These are phyloP conservation scores for Dolomedes plantarius DNA, from an alignment of 2,888 invertebrate species.

Conservation along the genomic window DNA sequence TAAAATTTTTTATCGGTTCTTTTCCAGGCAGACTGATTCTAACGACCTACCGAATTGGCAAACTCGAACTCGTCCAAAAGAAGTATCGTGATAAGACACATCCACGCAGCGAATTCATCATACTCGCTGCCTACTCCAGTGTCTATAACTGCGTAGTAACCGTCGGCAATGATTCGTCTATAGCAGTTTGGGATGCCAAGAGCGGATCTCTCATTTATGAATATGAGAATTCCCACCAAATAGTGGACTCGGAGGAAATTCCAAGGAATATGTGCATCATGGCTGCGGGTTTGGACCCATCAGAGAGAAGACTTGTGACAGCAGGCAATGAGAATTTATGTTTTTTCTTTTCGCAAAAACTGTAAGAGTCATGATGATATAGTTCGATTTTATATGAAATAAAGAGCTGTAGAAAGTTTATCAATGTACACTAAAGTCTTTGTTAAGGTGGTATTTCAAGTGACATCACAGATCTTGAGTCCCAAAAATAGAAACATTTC, in stretches of 20 bases:
- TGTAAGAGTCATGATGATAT: too few species aligned
- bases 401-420: too few species aligned
- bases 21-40: constrained; percentile 35
- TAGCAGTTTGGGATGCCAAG: constrained; percentile 29
- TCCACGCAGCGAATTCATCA: constrained; percentile 26
- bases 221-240: constrained; percentile 24
- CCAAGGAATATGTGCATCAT: neutral
- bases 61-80: neutral
- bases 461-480: too few species aligned
- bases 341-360: too few species aligned
- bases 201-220: constrained; percentile 24
- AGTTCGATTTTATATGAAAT: too few species aligned
- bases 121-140: constrained; percentile 18
- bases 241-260: constrained; percentile 3
- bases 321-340: too few species aligned
- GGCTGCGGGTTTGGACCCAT: constrained; percentile 36
- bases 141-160: constrained; percentile 39
- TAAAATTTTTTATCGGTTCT: too few species aligned
- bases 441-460: too few species aligned
- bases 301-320: constrained; percentile 47
- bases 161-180: constrained; percentile 30
- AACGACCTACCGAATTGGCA: constrained; percentile 26
- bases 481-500: too few species aligned
- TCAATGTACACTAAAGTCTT: too few species aligned
- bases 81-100: constrained; percentile 9